A percentile compares a stretch with the other conserved stretches of the same genome.
phyloP scores from a whole-genome alignment of 2,797 vertebrate genomes.

The Bucorvus abyssinicus region DNA sequence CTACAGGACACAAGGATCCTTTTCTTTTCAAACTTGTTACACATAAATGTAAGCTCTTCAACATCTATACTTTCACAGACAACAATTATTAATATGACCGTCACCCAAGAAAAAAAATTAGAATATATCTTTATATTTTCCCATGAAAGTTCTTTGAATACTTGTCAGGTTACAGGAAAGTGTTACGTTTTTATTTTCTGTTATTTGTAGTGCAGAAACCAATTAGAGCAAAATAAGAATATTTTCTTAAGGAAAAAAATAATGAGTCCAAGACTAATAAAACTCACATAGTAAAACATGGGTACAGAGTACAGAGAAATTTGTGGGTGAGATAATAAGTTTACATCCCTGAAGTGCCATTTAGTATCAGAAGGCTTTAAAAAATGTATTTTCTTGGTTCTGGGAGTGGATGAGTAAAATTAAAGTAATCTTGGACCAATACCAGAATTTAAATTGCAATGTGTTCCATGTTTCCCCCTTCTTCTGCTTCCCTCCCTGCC shows the following conservation, averaged over 20 bases:
- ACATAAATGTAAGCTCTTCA: neutral
- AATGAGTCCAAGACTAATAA: neutral
- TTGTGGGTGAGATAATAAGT: neutral
- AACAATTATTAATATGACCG: neutral
- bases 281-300: neutral
- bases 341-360: neutral
- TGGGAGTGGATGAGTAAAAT: slow-evolving; percentile 9
- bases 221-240: neutral
- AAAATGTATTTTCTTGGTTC: neutral
- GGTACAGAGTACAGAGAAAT: neutral
- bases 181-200: neutral
- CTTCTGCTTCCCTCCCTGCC: neutral
- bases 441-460: slow-evolving; percentile 43
- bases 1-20: neutral
- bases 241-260: slow-evolving; percentile 21
- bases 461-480: neutral
- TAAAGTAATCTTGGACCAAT: slow-evolving; percentile 19
- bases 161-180: neutral
- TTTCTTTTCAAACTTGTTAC: neutral
- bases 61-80: neutral
- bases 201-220: neutral
- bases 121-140: neutral
- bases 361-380: neutral
- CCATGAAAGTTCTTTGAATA: slow-evolving; percentile 8
- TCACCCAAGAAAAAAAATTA: neutral